These are phyloP conservation scores for Drosophila merina DNA, from an alignment of 2,888 invertebrate species.

Conservation along the genomic window DNA sequence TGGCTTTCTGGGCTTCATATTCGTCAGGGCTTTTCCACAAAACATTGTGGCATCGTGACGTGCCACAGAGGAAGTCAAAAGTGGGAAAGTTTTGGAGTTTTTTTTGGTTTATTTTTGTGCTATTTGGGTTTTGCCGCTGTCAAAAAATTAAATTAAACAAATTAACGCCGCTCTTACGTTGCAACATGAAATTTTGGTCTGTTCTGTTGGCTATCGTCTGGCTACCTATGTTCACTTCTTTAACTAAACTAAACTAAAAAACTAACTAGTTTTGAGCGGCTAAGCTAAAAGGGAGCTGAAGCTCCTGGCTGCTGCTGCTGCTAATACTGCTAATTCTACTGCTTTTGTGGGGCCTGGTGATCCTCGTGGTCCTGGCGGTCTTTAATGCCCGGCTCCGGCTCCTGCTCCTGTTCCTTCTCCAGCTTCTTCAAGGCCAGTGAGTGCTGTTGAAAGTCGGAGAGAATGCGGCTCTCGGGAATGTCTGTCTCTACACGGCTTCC, in stretches of 20 bases:
- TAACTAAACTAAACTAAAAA: background rate
- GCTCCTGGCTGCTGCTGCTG: background rate
- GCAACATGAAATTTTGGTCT: constrained; percentile 61
- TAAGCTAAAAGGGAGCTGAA: constrained; percentile 2
- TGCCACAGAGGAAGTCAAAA: constrained; percentile 22
- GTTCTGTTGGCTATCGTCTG: constrained; percentile 16
- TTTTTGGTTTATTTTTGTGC: constrained; percentile 29
- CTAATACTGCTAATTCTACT: background rate
- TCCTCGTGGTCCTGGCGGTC: background rate
- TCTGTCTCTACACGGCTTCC: constrained; percentile 82
- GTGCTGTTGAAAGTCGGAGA: constrained; percentile 80
- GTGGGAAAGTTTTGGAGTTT: constrained; percentile 16
- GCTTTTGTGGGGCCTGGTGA: background rate
- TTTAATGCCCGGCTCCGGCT: background rate
- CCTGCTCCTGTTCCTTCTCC: background rate
- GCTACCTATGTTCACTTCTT: background rate
- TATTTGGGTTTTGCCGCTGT: constrained; percentile 39
- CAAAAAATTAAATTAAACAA: constrained; percentile 38
- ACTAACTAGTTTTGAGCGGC: background rate
- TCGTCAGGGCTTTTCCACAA: constrained; percentile 34
- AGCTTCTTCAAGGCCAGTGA: constrained; percentile 41
- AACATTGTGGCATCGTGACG: constrained; percentile 27
- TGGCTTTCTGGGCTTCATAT: constrained; percentile 73
- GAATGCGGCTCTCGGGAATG: constrained; percentile 81
- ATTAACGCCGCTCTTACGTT: constrained; percentile 19